A percentile compares a stretch with the other conserved stretches of the same genome.
Evolutionary conservation across 1,140 invertebrate species (phyloP).

Genomic region (Drosophila nannoptera): DNA sequence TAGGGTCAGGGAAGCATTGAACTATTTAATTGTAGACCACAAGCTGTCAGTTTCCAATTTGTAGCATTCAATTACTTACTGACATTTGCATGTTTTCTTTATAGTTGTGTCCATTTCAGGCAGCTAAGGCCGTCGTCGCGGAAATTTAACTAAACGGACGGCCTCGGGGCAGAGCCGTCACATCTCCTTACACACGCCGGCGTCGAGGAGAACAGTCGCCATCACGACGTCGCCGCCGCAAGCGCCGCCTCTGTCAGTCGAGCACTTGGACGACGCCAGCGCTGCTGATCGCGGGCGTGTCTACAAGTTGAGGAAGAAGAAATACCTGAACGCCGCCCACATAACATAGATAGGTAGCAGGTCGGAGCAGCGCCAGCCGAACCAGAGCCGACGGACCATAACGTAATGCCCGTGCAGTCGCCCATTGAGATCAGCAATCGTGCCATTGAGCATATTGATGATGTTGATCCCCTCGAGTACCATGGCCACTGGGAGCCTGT

Average conservation of each 20-base stretch:
- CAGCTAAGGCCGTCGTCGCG: slow-evolving; percentile 1
- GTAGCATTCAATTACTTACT: slow-evolving; percentile 10
- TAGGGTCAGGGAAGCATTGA: slow-evolving; percentile 33
- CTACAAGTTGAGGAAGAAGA: slow-evolving; percentile 78
- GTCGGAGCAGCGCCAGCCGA: slow-evolving; percentile 7
- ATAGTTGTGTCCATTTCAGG: slow-evolving; percentile 22
- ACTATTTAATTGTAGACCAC: slow-evolving; percentile 37
- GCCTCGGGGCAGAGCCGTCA: slow-evolving; percentile 38
- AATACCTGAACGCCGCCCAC: slow-evolving; percentile 63
- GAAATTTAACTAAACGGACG: slow-evolving; percentile 13
- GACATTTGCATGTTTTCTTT: neutral
- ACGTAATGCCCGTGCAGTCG: slow-evolving; percentile 79
- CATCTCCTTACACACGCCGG: slow-evolving; percentile 56
- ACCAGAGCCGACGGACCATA: slow-evolving; percentile 4
- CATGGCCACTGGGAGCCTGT: slow-evolving; percentile 81
- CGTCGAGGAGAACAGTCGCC: slow-evolving; percentile 67
- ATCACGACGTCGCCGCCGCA: slow-evolving; percentile 77
- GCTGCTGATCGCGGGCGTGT: slow-evolving; percentile 75
- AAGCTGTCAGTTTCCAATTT: slow-evolving; percentile 11
- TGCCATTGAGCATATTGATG: slow-evolving; percentile 80
- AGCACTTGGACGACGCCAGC: slow-evolving; percentile 72
- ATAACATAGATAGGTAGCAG: slow-evolving; percentile 59
- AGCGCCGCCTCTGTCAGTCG: slow-evolving; percentile 62
- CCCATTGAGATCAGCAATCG: slow-evolving; percentile 81
- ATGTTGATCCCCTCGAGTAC: slow-evolving; percentile 81